Evolutionary conservation across 2,888 invertebrate species (phyloP).

Genomic region (Parthenolecanium corni): DNA sequence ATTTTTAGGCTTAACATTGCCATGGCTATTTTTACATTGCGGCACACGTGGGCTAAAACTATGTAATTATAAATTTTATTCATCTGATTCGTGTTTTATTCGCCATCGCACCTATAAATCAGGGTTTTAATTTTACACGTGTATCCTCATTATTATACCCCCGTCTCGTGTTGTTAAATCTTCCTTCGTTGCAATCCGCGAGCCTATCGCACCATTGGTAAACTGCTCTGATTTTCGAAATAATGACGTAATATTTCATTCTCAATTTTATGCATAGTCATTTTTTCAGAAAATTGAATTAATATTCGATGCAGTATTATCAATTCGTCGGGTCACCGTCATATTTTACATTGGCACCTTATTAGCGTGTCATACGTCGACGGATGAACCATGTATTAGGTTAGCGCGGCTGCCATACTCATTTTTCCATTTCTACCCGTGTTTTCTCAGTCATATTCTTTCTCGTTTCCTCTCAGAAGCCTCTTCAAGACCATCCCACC

Average conservation of each 20-base stretch:
- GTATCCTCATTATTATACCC: not conserved
- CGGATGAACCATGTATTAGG: no score
- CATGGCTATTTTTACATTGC: conserved; percentile 29
- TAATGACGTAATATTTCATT: conserved; percentile 12
- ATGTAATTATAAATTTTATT: conserved; percentile 4
- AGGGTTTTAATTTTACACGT: not conserved
- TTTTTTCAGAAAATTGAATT: not conserved
- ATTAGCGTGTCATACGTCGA: no score
- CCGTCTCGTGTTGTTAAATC: not conserved
- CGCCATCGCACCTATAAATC: not conserved
- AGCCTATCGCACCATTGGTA: conserved; percentile 2
- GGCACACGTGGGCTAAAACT: conserved; percentile 28
- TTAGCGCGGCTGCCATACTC: no score
- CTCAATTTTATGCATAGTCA: not conserved
- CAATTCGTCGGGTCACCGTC: no score
- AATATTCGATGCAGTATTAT: no score
- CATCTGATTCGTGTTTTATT: not conserved
- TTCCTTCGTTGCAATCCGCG: not conserved
- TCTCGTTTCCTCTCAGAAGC: no score
- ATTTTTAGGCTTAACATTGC: conserved; percentile 29
- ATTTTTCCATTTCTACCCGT: no score
- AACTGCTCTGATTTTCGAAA: conserved; percentile 6
- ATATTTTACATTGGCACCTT: no score
- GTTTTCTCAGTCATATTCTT: no score
- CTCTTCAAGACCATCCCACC: no score